Evolutionary conservation across 2,113 vertebrate species (phyloP).

Genomic region (Romanogobio albipinnatus): DNA sequence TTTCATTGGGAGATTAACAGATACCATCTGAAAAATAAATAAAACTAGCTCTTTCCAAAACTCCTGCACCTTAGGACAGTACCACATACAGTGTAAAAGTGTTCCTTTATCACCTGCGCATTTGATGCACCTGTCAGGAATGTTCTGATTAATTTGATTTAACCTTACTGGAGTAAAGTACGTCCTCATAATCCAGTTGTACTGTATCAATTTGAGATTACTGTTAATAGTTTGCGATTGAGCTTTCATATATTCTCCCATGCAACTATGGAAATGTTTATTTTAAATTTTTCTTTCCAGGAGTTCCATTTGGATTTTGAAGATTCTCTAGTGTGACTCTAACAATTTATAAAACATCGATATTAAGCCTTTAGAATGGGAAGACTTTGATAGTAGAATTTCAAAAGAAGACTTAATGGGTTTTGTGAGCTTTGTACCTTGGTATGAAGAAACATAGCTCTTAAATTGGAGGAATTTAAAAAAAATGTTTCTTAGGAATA

Average conservation of each 20-base stretch:
- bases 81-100: too few relatives aligned
- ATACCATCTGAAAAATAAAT: not conserved
- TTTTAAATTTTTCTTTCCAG: not conserved
- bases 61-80: not conserved
- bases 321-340: too few relatives aligned
- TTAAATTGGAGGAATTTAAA: too few relatives aligned
- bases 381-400: too few relatives aligned
- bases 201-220: not conserved
- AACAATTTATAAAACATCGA: too few relatives aligned
- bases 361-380: too few relatives aligned
- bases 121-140: too few relatives aligned
- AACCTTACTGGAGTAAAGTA: not conserved
- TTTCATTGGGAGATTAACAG: not conserved
- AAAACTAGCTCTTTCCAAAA: not conserved
- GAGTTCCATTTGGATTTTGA: too few relatives aligned
- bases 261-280: not conserved
- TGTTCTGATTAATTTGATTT: not conserved
- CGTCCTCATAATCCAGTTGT: not conserved
- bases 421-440: not conserved
- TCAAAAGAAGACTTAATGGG: not conserved
- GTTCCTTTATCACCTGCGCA: too few relatives aligned
- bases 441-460: too few relatives aligned
- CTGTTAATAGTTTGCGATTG: not conserved
- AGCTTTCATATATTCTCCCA: not conserved
- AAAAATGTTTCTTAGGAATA: not conserved